Evolutionary conservation across 2,797 vertebrate species (phyloP).

Genomic region (Acanthurus tractus): DNA sequence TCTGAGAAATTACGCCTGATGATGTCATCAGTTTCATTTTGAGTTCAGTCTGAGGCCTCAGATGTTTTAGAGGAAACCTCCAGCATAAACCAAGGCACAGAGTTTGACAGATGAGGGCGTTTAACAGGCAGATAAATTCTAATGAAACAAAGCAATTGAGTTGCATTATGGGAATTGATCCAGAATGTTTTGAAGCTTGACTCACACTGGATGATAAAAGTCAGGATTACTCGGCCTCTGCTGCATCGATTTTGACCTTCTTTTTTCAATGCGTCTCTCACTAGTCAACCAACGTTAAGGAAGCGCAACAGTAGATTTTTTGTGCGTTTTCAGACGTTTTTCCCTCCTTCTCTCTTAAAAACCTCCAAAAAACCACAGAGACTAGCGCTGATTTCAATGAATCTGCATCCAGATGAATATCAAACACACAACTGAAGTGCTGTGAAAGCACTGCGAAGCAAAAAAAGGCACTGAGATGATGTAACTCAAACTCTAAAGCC

Average conservation of each 20-base stretch:
- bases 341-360: too few species aligned
- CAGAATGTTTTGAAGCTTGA: neutral
- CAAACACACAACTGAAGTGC: too few species aligned
- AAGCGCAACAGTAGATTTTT: neutral
- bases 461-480: too few species aligned
- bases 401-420: too few species aligned
- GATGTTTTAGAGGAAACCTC: too few species aligned
- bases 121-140: too few species aligned
- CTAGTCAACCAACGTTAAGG: neutral
- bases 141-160: neutral
- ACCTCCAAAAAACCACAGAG: neutral
- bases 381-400: too few species aligned
- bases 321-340: too few species aligned
- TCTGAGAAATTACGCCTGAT: neutral
- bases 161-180: conserved; percentile 11
- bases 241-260: neutral
- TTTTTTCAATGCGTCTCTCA: neutral
- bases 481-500: too few species aligned
- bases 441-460: too few species aligned
- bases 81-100: too few species aligned
- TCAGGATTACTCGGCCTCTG: neutral
- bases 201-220: neutral
- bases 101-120: too few species aligned
- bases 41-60: neutral
- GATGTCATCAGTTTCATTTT: conserved; percentile 1